Evolutionary conservation across 2,888 invertebrate genomes (phyloP), one percentile per base, ranked within the genome.

Genomic region (Cistogaster globosa): DNA sequence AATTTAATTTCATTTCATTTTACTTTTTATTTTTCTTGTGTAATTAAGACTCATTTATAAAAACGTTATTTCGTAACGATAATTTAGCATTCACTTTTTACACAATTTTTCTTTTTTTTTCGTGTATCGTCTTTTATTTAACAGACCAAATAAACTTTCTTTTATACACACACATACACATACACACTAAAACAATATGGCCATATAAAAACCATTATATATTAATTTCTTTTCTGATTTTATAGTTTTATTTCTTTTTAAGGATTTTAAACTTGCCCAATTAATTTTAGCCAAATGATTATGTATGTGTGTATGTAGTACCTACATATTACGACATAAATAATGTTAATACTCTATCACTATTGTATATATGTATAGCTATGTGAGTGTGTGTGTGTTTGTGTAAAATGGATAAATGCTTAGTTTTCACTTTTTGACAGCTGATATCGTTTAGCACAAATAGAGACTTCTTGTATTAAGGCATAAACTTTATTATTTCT

Each of bases 1-100:
- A 60, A 45, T 71, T 83, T 84, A 14, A 48, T 67, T 81, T 48
- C 55, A 45, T 71, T 83, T 84, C 84, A 84, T 85, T 82, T 85
- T 82, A 55, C 90, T 90, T 89, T 90, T 90, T 65, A 91, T 89
- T 88, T 89, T 91, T 88, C 88, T 89, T 88, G 89, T 91, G 86
- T 89, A 89, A 88, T 88, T 88, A 88, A 89, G 88, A 89, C 88
- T 89, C 91, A 91, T 92, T 90, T 91, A 92, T 72, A 42, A 42
- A 42, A 42, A 42, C 42, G 42, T 68, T 48, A 42, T 48, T 45
- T 78, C 55, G 76, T 22, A 48, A 36, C 4, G 7, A 14, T 57
- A 65, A 36, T 48, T 68, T 26, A 63, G 55, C 53, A 62, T 45
- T 57, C 48, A 57, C 16, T 63, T 63, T 67, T 72, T 68, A 14